These are phyloP conservation scores for Phalera bucephala DNA, from an alignment of 2,888 invertebrate genomes.

Conservation along the genomic window DNA sequence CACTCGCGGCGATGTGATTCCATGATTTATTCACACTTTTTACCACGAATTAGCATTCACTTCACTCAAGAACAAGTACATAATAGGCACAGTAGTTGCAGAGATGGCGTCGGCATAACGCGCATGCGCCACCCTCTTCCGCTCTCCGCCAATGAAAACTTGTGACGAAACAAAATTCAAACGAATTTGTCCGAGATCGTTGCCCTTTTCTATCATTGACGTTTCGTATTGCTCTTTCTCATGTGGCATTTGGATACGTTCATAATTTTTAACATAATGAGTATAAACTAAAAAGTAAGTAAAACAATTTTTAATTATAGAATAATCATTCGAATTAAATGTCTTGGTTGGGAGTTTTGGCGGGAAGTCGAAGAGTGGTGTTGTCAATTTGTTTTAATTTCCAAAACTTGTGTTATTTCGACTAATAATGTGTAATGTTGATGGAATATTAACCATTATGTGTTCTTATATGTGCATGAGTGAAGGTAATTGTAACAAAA, in stretches of 20 bases:
- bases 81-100: constrained; percentile 74
- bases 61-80: constrained; percentile 63
- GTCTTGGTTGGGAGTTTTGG: no score
- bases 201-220: constrained; percentile 31
- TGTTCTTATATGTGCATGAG: no score
- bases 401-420: no score
- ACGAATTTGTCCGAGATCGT: constrained; percentile 50
- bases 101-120: constrained; percentile 83
- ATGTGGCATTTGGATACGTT: constrained; percentile 24
- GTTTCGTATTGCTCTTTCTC: constrained; percentile 11
- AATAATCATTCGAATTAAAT: no score
- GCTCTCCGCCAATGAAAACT: constrained; percentile 65
- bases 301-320: no score
- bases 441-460: no score
- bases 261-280: constrained; percentile 4
- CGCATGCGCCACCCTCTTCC: constrained; percentile 81
- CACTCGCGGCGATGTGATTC: constrained; percentile 57
- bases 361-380: no score
- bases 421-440: no score
- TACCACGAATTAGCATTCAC: constrained; percentile 59
- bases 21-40: constrained; percentile 64
- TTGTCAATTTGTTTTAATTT: no score
- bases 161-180: constrained; percentile 54
- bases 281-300: no score
- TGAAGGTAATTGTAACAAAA: no score